Conservation (phyloP, 2,113 vertebrate species). For the Eidolon helvum region DNA sequence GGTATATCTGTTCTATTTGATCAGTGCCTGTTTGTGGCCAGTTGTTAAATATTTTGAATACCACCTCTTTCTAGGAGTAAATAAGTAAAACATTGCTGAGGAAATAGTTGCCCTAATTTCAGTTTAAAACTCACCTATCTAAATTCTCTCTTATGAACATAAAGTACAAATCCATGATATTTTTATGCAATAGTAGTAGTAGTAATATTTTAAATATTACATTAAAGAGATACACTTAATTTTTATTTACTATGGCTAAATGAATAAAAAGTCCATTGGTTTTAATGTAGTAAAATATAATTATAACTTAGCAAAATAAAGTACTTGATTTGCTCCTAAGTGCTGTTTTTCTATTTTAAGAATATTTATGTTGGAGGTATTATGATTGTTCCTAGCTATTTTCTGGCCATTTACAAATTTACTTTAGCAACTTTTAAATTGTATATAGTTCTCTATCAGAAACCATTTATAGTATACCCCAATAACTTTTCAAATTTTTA, state of each 20-base stretch:
- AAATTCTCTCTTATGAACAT: background rate
- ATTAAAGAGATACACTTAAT: background rate
- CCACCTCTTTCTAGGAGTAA: background rate
- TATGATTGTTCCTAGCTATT: background rate
- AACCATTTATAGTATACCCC: background rate
- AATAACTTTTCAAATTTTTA: constrained; percentile 30
- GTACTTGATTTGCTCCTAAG: background rate
- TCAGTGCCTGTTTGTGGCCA: background rate
- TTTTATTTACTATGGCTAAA: background rate
- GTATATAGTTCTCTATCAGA: background rate
- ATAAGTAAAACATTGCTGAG: background rate
- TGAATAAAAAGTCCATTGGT: background rate
- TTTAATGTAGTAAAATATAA: background rate
- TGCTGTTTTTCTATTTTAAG: background rate
- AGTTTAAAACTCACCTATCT: background rate
- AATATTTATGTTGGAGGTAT: background rate
- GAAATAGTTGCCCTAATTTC: background rate
- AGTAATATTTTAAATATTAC: constrained; percentile 8
- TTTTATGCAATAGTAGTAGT: background rate
- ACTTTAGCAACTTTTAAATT: background rate
- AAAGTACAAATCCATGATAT: background rate
- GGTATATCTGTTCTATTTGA: background rate
- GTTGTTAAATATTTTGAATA: background rate
- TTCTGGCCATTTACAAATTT: background rate
- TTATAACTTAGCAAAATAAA: constrained; percentile 22